Evolutionary conservation across 1,140 invertebrate species (phyloP), one percentile per base, ranked within the genome.

Genomic region (Drosophila jambulina): DNA sequence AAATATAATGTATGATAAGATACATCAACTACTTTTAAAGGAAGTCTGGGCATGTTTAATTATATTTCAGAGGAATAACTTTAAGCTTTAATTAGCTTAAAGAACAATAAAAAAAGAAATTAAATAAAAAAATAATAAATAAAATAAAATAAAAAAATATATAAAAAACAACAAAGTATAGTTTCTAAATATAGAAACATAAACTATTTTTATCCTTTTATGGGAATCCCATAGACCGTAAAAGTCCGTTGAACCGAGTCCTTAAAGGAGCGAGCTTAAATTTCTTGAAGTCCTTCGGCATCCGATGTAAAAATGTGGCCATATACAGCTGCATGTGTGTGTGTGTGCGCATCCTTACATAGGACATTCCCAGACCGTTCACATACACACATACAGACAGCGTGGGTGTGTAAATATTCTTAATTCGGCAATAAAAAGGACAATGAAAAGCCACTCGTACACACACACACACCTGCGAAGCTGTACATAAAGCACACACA

Each of bases 361-460:
- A 48, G 29, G 63, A 67, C 63, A 67, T 67, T 67, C 63, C 63
- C 53, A 56, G 38, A 51, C 46, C 15, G 32, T 51, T n/a, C 46
- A 19, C 48, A 51, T 2, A 42, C 53, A 17, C 21, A 43, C 40
- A 36, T 10, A 45, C 23, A 48, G 36, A 48, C 17, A 12, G 53
- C 19, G 17, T 70, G 46, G 36, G 38, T 67, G 46, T 34, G 49
- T 42, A 36, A 61, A 42, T 61, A 45, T 42, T 42, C 42, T 56
- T 67, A 68, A 54, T 69, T 45, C 64, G 46, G 63, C 36, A 56
- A 70, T 70, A 25, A 69, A 70, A 70, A 69, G 67, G 63, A 70
- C 67, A 70, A 76, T 53, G 51, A 64, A 27, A 64, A 51, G 46
- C n/a, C 58, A 67, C n/a, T 48, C 21, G 53, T 34, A 45, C 34